Base-by-base conservation (phyloP, 1,140 invertebrate species). In the Chionoecetes opilio region DNA sequence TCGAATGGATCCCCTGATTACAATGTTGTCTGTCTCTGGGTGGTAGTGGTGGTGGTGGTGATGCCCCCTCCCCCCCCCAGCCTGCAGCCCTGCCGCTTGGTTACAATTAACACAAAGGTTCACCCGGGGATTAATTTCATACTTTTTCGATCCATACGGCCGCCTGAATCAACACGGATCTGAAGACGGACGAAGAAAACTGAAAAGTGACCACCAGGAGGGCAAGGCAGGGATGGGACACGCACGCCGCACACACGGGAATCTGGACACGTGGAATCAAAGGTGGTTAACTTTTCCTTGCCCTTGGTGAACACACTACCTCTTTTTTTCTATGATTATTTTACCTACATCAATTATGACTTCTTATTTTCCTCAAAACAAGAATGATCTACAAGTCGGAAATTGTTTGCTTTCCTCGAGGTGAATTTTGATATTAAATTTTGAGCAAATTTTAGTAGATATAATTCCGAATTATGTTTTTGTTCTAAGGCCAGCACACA, bases 51-150 rank as follows among this genome's bases (percentile, higher is more conserved):
- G 89, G 11, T 3, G n/a, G 9, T 34, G 89, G 29, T 21, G 29
- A 14, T 9, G 46, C 31, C 9, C 21, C 34, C 53, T n/a, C 38
- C 29, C n/a, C n/a, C n/a, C n/a, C n/a, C n/a, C 6, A 31, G 37
- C 14, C 31, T 41, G 89, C 21, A 85, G 75, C 82, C 92, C 82
- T 38, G 53, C 84, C 92, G 92, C 92, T 34, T 93, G 92, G 92
- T 93, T 93, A 93, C 92, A 53, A 46, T 21, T 34, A 53, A 53
- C 92, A 93, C 92, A 93, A 93, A 93, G 92, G 82, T 21, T 87
- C 82, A 85, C 92, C 82, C 82, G 86, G 82, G 82, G 92, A 86
- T 87, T 93, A 14, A 93, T 87, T 92, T 84, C 91, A 29, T 29
- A 84, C 84, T 92, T 92, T 84, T 92, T 92, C 91, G 41, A 92